Conservation (phyloP, 1,140 invertebrate genomes). For the Tetragnatha versicolor region DNA sequence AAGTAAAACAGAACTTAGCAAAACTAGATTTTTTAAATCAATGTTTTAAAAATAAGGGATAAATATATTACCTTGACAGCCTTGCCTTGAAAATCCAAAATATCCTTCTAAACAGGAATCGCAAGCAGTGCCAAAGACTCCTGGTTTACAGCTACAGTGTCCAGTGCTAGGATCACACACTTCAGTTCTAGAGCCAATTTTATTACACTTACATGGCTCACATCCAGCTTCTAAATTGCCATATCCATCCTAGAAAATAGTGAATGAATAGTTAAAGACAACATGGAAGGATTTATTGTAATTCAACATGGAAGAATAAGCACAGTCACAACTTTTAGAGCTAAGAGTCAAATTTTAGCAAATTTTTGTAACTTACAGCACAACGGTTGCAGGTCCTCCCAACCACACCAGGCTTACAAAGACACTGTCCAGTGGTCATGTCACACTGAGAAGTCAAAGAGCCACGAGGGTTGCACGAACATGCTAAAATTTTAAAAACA, state of each 20-base stretch:
- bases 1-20: no score
- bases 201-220: slow-evolving; percentile 64
- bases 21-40: no score
- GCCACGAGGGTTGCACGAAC: slow-evolving; percentile 78
- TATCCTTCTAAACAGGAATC: slow-evolving; percentile 79
- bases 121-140: slow-evolving; percentile 67
- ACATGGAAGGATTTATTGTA: background rate
- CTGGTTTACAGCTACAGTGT: slow-evolving; percentile 69
- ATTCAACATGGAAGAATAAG: background rate
- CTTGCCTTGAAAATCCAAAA: slow-evolving; percentile 82
- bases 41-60: no score
- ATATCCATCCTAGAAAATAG: slow-evolving; percentile 65
- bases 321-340: background rate
- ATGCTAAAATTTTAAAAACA: slow-evolving; percentile 67
- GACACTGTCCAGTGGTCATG: slow-evolving; percentile 85
- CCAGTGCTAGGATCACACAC: slow-evolving; percentile 69
- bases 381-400: slow-evolving; percentile 89
- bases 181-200: slow-evolving; percentile 62
- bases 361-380: slow-evolving; percentile 69
- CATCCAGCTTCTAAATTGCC: slow-evolving; percentile 68
- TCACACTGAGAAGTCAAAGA: slow-evolving; percentile 79
- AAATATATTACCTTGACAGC: slow-evolving; percentile 65
- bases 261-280: background rate
- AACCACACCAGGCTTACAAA: slow-evolving; percentile 80
- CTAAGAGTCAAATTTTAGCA: background rate